Evolutionary conservation across 2,113 vertebrate genomes (phyloP), one percentile per base, ranked within the genome.

Genomic region (Ammodytes dubius): DNA sequence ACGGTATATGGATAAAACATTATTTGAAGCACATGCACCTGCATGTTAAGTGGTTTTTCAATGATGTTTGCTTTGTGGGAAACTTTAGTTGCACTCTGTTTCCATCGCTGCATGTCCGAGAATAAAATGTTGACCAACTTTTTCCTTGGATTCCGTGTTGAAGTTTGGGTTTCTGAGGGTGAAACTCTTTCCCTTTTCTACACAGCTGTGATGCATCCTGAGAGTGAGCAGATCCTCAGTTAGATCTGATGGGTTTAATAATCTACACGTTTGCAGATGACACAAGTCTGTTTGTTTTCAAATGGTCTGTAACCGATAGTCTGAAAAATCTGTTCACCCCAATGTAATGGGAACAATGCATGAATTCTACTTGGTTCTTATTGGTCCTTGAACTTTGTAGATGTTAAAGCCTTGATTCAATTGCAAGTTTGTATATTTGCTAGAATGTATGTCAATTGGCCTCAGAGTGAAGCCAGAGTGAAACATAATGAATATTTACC

Each of bases 231-330:
- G 11, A 42, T 45, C 54, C 56, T 49, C 10, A 57, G 8, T 63
- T 46, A 4, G 6, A 27, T 19, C 27, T 27, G 27, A 27, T 27
- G 27, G 27, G 27, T 46, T 53, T n/a, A 19, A 9, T 47, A 15
- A 19, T 74, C 45, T 3, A 14, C 59, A 65, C n/a, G 9, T 72
- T 54, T 63, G 27, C 56, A 46, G 78, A 77, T 5, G 63, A 81
- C 42, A 27, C 61, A 27, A 4, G 0, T 42, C 42, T 67, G 13
- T 77, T 67, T 0, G 3, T 46, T 37, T 53, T 5, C 7, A 56
- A 27, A 70, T 11, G 4, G 2, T 4, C 52, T 13, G 8, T 27
- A 27, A 27, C 4, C 0, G 11, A 4, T 9, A 4, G 6, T 5
- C 15, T 10, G 7, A 40, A 27, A 39, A 39, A 56, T 53, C 2